A percentile compares a stretch with the other conserved stretches of the same genome.
Evolutionary conservation across 1,140 invertebrate species (phyloP).

Genomic region (Tetranychus cinnabarinus): DNA sequence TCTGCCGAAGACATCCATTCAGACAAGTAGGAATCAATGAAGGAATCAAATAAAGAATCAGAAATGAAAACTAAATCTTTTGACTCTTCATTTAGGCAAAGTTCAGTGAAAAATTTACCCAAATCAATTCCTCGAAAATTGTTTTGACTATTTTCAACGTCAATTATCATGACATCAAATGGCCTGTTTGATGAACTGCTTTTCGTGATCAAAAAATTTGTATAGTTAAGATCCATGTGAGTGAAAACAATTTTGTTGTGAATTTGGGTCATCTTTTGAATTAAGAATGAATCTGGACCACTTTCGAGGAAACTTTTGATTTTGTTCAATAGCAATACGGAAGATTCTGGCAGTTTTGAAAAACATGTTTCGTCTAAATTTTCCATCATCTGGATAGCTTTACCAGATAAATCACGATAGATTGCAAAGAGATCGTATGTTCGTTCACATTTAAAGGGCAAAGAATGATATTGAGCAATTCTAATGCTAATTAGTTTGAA

Average conservation of each 20-base stretch:
- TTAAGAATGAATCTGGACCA: background rate
- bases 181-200: too few species aligned
- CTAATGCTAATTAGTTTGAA: background rate
- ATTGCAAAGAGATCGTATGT: background rate
- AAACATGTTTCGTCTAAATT: background rate
- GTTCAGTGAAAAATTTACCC: constrained; percentile 1
- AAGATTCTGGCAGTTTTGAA: background rate
- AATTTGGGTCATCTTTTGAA: background rate
- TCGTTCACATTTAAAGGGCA: background rate
- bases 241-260: background rate
- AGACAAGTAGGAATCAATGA: background rate
- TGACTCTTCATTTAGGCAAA: background rate
- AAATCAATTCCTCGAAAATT: background rate
- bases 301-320: background rate
- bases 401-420: background rate
- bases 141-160: background rate
- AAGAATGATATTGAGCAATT: background rate
- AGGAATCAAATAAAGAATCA: background rate
- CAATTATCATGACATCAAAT: background rate
- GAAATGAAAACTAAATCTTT: background rate
- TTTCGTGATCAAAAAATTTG: background rate
- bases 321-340: background rate
- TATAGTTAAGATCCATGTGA: background rate
- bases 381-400: background rate
- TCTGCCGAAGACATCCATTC: background rate